phyloP scores from a whole-genome alignment of 2,113 vertebrate species.

The Onychorhynchus coronatus region DNA sequence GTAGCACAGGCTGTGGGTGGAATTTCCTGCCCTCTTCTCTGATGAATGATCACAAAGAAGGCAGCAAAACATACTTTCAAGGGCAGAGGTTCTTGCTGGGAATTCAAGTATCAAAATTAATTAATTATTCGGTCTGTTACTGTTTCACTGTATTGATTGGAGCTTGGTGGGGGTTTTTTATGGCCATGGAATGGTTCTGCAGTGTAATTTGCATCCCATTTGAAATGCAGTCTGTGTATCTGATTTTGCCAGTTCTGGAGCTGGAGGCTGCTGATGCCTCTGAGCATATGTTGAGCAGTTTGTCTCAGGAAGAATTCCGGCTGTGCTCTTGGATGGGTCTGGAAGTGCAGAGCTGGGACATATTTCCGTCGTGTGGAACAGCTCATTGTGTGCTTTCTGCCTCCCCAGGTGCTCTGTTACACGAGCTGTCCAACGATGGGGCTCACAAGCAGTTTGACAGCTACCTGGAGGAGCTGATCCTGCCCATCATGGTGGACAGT shows the following conservation, averaged over 20 bases:
- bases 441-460: constrained; percentile 91
- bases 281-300: not conserved
- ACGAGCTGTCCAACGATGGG: constrained; percentile 93
- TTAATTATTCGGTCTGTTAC: not conserved
- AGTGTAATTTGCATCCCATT: not conserved
- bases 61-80: not conserved
- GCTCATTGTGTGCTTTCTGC: not conserved
- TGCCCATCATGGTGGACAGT: constrained; percentile 94
- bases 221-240: not conserved
- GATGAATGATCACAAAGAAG: not conserved
- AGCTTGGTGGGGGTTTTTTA: not conserved
- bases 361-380: not conserved
- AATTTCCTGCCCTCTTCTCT: not conserved
- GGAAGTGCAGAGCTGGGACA: not conserved
- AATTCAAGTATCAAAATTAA: not conserved
- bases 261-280: not conserved
- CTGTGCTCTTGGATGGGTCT: not conserved
- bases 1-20: not conserved
- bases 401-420: constrained; percentile 86
- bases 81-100: not conserved
- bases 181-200: not conserved
- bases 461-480: constrained; percentile 92
- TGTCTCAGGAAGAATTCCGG: not conserved
- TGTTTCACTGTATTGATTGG: not conserved
- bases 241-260: not conserved